A percentile compares a stretch with the other conserved stretches of the same genome.
Evolutionary conservation across 2,888 invertebrate genomes (phyloP).

Genomic region (Xanthostigma xanthostigma): DNA sequence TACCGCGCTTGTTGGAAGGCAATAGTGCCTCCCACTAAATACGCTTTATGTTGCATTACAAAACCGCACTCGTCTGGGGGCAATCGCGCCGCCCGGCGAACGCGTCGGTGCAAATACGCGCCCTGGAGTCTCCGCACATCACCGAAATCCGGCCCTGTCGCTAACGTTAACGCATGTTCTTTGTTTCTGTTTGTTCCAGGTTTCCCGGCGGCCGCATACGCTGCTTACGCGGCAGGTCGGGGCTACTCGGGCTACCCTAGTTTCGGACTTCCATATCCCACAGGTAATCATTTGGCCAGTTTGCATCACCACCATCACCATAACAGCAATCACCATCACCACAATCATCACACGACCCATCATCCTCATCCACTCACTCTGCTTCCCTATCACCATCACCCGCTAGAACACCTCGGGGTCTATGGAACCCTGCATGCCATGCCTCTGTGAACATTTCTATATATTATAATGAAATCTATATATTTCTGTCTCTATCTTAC

Average conservation of each 20-base stretch:
- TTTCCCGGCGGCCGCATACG: constrained; percentile 89
- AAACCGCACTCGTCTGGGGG: too few relatives aligned
- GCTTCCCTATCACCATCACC: constrained; percentile 41
- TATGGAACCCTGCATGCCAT: constrained; percentile 57
- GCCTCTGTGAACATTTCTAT: constrained; percentile 51
- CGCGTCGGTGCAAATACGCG: too few relatives aligned
- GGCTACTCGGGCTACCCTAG: constrained; percentile 95
- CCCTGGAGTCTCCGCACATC: too few relatives aligned
- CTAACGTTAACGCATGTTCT: constrained; percentile 5
- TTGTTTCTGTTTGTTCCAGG: constrained; percentile 40
- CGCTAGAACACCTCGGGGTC: constrained; percentile 45
- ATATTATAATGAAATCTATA: not conserved
- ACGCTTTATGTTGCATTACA: too few relatives aligned
- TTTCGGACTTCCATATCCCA: constrained; percentile 94
- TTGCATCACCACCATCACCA: constrained; percentile 49
- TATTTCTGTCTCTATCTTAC: not conserved
- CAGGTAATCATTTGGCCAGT: constrained; percentile 83
- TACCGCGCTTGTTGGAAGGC: too few relatives aligned
- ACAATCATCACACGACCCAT: constrained; percentile 39
- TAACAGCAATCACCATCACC: constrained; percentile 28
- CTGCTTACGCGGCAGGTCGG: constrained; percentile 91
- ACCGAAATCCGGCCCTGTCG: not conserved
- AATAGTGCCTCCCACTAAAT: too few relatives aligned
- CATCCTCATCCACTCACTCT: constrained; percentile 38
- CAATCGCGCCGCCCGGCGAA: too few relatives aligned